Percentiles rank a stretch among this genome's conserved stretches.
phyloP scores from a whole-genome alignment of 2,888 invertebrate species.

The Tipula unca region DNA sequence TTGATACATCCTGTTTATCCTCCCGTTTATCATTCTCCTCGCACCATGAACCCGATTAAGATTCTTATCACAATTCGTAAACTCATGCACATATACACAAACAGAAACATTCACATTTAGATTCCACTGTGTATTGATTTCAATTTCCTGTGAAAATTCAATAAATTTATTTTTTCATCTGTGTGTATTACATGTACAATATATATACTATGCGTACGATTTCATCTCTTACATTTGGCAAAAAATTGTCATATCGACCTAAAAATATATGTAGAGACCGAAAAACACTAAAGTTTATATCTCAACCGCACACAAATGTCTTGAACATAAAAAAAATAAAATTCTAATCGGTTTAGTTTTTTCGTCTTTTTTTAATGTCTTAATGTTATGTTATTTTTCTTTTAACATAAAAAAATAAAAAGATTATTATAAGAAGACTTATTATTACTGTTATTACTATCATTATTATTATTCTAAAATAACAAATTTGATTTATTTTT shows the following conservation, averaged over 20 bases:
- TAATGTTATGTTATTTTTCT: neutral
- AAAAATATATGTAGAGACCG: neutral
- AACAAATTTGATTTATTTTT: neutral
- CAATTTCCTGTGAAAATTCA: neutral
- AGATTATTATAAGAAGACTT: conserved; percentile 8
- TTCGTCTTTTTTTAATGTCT: neutral
- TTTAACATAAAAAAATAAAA: neutral
- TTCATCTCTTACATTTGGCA: neutral
- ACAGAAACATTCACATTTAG: neutral
- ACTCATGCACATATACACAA: neutral
- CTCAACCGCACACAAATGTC: neutral
- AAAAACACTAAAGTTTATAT: neutral
- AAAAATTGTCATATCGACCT: neutral
- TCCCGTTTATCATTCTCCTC: neutral
- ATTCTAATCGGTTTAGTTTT: neutral
- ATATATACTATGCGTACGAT: neutral
- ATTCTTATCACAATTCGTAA: neutral
- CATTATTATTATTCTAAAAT: conserved; percentile 4
- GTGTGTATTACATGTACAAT: neutral
- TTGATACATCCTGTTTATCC: conserved; percentile 2
- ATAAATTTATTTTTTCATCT: neutral
- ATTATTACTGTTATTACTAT: conserved; percentile 8
- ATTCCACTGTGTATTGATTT: neutral
- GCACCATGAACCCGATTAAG: neutral
- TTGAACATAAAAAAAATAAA: neutral